Evolutionary conservation across 2,888 invertebrate species (phyloP).

Genomic region (Penaeus monodon): DNA sequence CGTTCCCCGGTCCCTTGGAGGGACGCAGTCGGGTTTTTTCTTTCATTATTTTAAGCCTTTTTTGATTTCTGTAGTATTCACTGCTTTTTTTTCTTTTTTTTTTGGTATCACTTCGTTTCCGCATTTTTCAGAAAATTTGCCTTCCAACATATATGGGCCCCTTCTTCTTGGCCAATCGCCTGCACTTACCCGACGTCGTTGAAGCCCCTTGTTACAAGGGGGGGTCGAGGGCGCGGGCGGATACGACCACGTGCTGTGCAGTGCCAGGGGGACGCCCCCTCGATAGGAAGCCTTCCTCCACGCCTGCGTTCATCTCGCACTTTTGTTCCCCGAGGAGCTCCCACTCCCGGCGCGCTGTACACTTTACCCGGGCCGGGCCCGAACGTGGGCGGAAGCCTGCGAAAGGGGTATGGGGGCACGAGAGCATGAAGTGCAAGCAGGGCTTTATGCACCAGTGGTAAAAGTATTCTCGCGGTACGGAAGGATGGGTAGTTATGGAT

Average conservation of each 20-base stretch:
- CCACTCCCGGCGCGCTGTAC: slow-evolving; percentile 71
- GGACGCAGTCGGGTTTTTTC: background rate
- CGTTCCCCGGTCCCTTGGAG: slow-evolving; percentile 70
- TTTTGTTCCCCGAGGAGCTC: slow-evolving; percentile 49
- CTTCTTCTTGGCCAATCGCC: too few relatives aligned
- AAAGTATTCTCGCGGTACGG: too few relatives aligned
- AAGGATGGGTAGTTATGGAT: too few relatives aligned
- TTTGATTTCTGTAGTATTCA: too few relatives aligned
- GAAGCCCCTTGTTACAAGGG: slow-evolving; percentile 69
- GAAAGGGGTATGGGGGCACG: background rate
- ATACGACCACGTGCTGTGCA: slow-evolving; percentile 69
- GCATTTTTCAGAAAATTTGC: too few relatives aligned
- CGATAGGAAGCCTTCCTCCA: slow-evolving; percentile 71
- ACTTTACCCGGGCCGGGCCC: slow-evolving; percentile 72
- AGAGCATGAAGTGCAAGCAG: too few relatives aligned
- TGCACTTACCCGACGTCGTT: slow-evolving; percentile 68
- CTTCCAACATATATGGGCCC: too few relatives aligned
- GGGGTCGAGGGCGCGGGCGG: slow-evolving; percentile 69
- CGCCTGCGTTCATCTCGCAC: slow-evolving; percentile 52
- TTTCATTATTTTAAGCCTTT: background rate
- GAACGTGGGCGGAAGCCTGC: slow-evolving; percentile 70
- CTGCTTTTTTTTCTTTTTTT: too few relatives aligned
- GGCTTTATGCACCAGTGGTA: too few relatives aligned
- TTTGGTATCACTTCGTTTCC: too few relatives aligned
- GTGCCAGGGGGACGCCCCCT: slow-evolving; percentile 70